Evolutionary conservation across 2,888 invertebrate genomes (phyloP).

Genomic region (Heliconius cydno): DNA sequence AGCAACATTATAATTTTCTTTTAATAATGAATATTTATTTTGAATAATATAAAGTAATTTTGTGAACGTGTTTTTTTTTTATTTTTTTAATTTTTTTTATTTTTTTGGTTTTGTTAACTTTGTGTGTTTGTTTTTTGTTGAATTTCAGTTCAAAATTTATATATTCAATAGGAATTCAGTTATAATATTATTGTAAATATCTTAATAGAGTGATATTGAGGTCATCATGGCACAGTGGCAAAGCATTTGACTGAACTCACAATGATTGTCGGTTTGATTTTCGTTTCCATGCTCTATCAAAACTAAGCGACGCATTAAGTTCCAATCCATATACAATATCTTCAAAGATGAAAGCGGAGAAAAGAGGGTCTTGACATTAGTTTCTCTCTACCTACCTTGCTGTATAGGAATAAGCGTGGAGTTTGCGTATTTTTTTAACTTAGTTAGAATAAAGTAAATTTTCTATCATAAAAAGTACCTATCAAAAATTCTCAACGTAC

Average conservation of each 20-base stretch:
- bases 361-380: neutral
- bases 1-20: slow-evolving; percentile 1
- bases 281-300: too few relatives aligned
- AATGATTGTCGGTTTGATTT: too few relatives aligned
- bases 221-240: too few relatives aligned
- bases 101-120: neutral
- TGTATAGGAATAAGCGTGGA: neutral
- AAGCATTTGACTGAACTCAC: too few relatives aligned
- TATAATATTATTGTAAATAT: neutral
- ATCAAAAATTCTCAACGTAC: neutral
- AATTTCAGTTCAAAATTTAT: neutral
- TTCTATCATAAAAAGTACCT: too few relatives aligned
- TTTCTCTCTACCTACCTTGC: too few relatives aligned
- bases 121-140: neutral
- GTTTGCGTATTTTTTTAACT: neutral
- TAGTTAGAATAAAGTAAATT: too few relatives aligned
- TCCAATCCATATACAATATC: too few relatives aligned
- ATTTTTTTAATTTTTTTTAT: too few relatives aligned
- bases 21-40: neutral
- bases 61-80: neutral
- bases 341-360: too few relatives aligned
- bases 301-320: too few relatives aligned
- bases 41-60: neutral
- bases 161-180: neutral
- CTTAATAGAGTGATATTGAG: too few relatives aligned